Base-by-base conservation (phyloP, 2,113 vertebrate species). In the Sterrhoptilus dennistouni region DNA sequence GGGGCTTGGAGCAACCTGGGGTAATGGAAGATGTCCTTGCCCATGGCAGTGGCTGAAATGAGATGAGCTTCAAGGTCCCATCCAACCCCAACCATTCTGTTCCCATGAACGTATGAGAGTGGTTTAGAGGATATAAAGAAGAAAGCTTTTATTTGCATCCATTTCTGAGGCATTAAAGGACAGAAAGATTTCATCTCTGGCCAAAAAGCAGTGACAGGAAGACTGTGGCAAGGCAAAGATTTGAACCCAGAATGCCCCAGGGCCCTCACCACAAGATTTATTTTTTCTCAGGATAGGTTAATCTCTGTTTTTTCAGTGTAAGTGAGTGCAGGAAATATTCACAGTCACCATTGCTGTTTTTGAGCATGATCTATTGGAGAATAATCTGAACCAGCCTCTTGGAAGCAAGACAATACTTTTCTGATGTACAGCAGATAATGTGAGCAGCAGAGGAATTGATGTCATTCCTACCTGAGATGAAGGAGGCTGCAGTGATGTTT, bases 281-380 rank as follows among this genome's bases (percentile, higher is more conserved):
- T 49, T 63, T n/a, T 16, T 29, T 8, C 33, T 60, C 33, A 78
- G 72, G 12, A 9, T 90, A 35, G 5, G 40, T 83, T 92, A 33
- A 56, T 91, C 68, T 92, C 52, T 19, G 5, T 7, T 81, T 88
- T 72, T 57, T 42, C 57, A 38, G 49, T 25, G 40, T 78, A 91
- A 92, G 53, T 95, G 83, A 79, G 69, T 72, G 60, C 87, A 92
- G 60, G 80, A 95, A 60, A 23, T 54, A 75, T 42, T 93, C 47
- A 36, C 33, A 83, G 68, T 86, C 6, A 0, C 35, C 40, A 12
- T 49, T 80, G 65, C 35, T 90, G 72, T 4, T 92, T 87, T 82
- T 81, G 65, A 90, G n/a, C 31, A 11, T 1, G 4, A 5, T 66
- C 40, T 75, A 3, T 86, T 68, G 44, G 13, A 71, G 47, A 59